A percentile compares a stretch with the other conserved stretches of the same genome.
Evolutionary conservation across 30 jellyfish, hydroid and myxozoan genomes (phyloP).

Genomic region (Sanderia malayensis): DNA sequence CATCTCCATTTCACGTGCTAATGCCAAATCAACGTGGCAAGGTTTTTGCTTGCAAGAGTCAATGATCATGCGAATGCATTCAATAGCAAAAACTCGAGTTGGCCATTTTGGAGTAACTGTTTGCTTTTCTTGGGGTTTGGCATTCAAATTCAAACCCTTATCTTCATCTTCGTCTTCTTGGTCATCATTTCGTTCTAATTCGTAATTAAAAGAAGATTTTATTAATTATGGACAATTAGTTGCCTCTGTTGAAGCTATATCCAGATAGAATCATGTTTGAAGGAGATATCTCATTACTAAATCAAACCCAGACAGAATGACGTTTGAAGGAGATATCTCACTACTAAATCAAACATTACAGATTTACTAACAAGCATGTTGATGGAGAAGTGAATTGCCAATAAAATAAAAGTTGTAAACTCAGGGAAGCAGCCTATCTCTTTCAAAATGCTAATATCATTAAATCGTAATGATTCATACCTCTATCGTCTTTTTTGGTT

Average conservation of each 20-base stretch:
- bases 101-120: slow-evolving; percentile 96
- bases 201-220: not conserved
- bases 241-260: too few relatives aligned
- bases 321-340: too few relatives aligned
- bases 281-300: too few relatives aligned
- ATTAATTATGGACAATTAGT: not conserved
- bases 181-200: slow-evolving; percentile 31
- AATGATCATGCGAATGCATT: slow-evolving; percentile 89
- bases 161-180: slow-evolving; percentile 96
- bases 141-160: slow-evolving; percentile 65
- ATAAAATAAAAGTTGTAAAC: too few relatives aligned
- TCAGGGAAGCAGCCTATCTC: too few relatives aligned
- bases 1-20: slow-evolving; percentile 65
- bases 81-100: slow-evolving; percentile 97
- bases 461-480: too few relatives aligned
- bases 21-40: slow-evolving; percentile 71
- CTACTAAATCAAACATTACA: too few relatives aligned
- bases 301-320: too few relatives aligned
- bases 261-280: too few relatives aligned
- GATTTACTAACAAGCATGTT: too few relatives aligned
- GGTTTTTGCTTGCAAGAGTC: slow-evolving; percentile 70
- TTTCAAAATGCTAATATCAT: too few relatives aligned
- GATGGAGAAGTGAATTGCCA: too few relatives aligned
- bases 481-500: slow-evolving; percentile 35
- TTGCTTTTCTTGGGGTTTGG: slow-evolving; percentile 63